Base-by-base conservation (phyloP, 92 coral and sea anemone species). In the Meandrina meandrites region DNA sequence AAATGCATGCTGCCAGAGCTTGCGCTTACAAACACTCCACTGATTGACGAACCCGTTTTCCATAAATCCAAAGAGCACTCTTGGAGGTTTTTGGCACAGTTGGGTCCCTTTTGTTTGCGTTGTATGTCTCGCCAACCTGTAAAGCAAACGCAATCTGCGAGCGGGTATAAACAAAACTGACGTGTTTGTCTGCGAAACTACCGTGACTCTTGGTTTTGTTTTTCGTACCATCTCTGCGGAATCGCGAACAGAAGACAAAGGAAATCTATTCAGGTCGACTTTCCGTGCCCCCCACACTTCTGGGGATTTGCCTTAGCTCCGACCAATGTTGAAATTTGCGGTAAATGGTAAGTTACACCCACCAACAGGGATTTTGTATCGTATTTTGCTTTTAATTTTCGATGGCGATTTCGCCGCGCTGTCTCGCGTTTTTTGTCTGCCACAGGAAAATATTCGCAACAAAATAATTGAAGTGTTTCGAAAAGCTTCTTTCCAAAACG, bases 261-360 rank as follows among this genome's bases (percentile, higher is more conserved):
- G n/a, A 22, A 35, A 54, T 22, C 45, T 47, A 24, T 14, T 18
- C 47, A 14, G 67, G 36, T 22, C 40, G 56, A 21, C 66, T 21
- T 27, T 37, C 40, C 37, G 74, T 45, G 22, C 57, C 73, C 31
- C 45, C 48, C 21, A 24, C 53, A 27, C 57, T 74, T 74, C 14
- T 27, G 37, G 71, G 22, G 58, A 56, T 22, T 50, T 56, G 37
- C 22, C 5, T 58, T 36, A 40, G n/a, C n/a, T 19, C 66, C 35
- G 32, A 30, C 22, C 77, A 47, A 91, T 91, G 94, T 81, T 91
- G 48, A 91, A 91, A 60, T 91, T 91, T 80, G 91, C 94, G n/a
- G 87, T 91, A 6, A 84, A 80, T 51, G 94, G 94, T 91, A 56
- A 88, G 94, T 75, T 70, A 11, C 30, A 11, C 62, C 62, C 72